Percentiles rank a stretch among this genome's conserved stretches.
These are phyloP conservation scores for Myotis lucifugus DNA, from an alignment of 2,113 vertebrate species.

Conservation along the genomic window DNA sequence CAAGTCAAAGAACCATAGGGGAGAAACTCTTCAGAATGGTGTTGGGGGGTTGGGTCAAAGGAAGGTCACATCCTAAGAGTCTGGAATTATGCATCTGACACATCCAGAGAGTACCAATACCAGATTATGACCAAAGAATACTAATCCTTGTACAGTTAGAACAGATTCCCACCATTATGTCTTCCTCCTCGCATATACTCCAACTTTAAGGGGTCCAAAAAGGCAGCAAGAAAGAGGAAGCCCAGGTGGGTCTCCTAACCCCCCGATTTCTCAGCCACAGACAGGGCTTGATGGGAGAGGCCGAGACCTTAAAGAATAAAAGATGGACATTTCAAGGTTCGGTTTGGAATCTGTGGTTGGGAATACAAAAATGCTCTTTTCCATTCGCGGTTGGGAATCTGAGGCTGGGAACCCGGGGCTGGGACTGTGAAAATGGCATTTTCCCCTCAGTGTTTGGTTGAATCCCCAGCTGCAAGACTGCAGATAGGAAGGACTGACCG, in stretches of 20 bases:
- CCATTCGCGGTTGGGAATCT: not conserved
- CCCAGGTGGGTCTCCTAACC: not conserved
- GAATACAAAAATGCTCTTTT: not conserved
- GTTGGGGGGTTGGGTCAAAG: not conserved
- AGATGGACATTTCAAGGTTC: not conserved
- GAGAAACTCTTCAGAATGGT: not conserved
- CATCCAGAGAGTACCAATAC: not conserved
- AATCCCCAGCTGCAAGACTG: not conserved
- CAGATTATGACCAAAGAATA: not conserved
- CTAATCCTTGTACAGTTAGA: not conserved
- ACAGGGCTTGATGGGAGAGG: not conserved
- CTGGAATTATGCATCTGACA: not conserved
- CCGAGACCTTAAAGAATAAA: not conserved
- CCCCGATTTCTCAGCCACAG: not conserved
- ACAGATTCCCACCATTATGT: not conserved
- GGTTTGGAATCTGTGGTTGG: not conserved
- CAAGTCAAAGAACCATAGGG: not conserved
- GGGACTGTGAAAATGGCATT: not conserved
- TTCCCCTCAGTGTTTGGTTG: not conserved
- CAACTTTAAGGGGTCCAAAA: not conserved
- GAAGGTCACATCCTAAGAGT: not conserved
- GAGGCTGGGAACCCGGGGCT: not conserved
- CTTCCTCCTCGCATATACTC: not conserved
- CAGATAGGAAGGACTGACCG: not conserved
- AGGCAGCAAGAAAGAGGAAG: not conserved